These are phyloP conservation scores for Fratercula arctica DNA, from an alignment of 2,797 vertebrate species.

Conservation along the genomic window DNA sequence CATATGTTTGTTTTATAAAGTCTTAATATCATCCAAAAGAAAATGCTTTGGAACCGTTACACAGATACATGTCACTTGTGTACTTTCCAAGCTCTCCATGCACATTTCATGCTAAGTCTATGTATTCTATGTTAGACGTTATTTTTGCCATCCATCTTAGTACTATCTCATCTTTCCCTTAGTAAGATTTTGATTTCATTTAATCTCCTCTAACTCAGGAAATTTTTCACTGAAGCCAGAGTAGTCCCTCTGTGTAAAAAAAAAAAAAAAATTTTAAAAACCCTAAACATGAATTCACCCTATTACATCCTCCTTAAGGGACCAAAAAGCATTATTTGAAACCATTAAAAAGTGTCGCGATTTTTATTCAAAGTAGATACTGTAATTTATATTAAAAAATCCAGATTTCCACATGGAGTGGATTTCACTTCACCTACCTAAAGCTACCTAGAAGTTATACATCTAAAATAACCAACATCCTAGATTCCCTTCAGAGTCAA, in stretches of 20 bases:
- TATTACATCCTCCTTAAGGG: background rate
- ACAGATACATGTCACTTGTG: slow-evolving; percentile 28
- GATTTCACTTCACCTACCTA: background rate
- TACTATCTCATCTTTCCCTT: background rate
- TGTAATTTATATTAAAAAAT: background rate
- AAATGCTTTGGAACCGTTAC: slow-evolving; percentile 60
- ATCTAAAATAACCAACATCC: background rate
- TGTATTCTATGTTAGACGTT: background rate
- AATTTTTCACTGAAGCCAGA: background rate
- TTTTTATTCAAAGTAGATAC: background rate
- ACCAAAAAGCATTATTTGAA: background rate
- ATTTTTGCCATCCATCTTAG: slow-evolving; percentile 4
- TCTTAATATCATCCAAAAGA: slow-evolving; percentile 55
- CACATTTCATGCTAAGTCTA: slow-evolving; percentile 26
- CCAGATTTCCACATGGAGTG: background rate
- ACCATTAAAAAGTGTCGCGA: background rate
- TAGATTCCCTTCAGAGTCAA: background rate
- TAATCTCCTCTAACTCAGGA: background rate
- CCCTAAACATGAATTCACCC: background rate
- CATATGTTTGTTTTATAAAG: slow-evolving; percentile 68
- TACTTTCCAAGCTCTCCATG: slow-evolving; percentile 27
- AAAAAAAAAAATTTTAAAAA: background rate
- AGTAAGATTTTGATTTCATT: slow-evolving; percentile 18
- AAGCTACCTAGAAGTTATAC: background rate
- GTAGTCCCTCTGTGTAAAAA: background rate